Conservation (phyloP, 2,113 vertebrate species). For the Telmatochromis brachygnathus region DNA sequence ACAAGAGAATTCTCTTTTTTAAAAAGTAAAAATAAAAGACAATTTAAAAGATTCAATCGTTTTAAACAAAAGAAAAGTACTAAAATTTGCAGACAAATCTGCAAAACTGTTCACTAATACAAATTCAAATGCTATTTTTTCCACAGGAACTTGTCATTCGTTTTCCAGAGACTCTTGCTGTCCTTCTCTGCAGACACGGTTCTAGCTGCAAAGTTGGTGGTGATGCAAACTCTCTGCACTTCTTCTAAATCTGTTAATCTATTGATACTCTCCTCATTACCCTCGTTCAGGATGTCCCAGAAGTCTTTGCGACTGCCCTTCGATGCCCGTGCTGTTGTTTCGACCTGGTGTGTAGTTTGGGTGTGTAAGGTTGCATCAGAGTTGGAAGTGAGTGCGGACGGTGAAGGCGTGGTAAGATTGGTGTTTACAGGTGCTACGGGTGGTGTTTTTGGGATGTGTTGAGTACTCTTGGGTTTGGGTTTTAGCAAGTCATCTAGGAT, state of each 20-base stretch:
- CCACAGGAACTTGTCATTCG: conserved; percentile 92
- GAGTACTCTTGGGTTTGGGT: conserved; percentile 51
- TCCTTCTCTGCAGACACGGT: conserved; percentile 28
- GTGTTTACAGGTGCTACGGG: not conserved
- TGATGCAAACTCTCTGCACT: conserved; percentile 81
- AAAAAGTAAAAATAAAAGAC: not conserved
- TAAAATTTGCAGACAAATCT: not conserved
- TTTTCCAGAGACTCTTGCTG: conserved; percentile 80
- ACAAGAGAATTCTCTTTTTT: not conserved
- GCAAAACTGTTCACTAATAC: not conserved
- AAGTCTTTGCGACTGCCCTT: conserved; percentile 81
- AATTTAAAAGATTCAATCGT: not conserved
- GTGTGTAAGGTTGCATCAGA: not conserved
- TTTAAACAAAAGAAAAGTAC: not conserved
- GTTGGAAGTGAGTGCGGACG: not conserved
- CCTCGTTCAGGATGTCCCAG: conserved; percentile 92
- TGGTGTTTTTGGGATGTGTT: not conserved
- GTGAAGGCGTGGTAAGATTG: not conserved
- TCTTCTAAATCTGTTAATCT: conserved; percentile 80
- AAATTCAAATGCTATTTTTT: conserved; percentile 61
- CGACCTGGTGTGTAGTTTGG: not conserved
- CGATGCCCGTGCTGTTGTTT: conserved; percentile 36
- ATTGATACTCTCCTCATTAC: conserved; percentile 81
- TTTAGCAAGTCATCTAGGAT: conserved; percentile 84
- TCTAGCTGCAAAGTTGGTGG: conserved; percentile 25